Evolutionary conservation across 2,797 vertebrate genomes (phyloP), one percentile per base, ranked within the genome.

Genomic region (Sebastes jordani): DNA sequence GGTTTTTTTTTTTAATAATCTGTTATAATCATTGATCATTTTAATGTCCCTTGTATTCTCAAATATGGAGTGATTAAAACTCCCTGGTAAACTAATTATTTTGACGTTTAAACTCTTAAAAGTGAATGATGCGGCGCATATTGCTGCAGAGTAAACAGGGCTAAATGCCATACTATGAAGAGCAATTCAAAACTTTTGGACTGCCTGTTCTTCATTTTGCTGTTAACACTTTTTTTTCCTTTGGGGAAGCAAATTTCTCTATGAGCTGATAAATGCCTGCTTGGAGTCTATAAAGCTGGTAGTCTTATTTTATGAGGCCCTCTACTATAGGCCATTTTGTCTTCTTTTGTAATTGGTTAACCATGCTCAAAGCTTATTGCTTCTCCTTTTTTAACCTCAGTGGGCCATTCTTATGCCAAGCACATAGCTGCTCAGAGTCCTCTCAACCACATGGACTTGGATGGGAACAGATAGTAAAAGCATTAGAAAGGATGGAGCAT

Each of bases 271-370:
- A 72, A 81, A 91, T 87, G 76, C 32, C 70, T 68, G 67, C 79
- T 62, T 61, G 71, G 65, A 83, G 65, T 74, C 70, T 82, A 56
- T 87, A 81, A 86, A 87, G 79, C 38, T 81, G 63, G 74, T 71
- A 76, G 77, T 83, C 78, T 84, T 60, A 72, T 82, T 89, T 89
- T 88, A 87, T 76, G 82, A 86, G 74, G 75, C 74, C 29, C 63
- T 75, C 32, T 73, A 49, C 61, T 68, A 55, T 66, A 49, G 18
- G 46, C 46, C 18, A 74, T 67, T 83, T 91, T 87, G 85, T 92
- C 89, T 90, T 70, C 81, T 81, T 91, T 90, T 90, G 75, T 88
- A 90, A 92, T 87, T 87, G 87, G 78, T 86, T 90, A 89, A 91
- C 80, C 52, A 79, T 73, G 72, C 83, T 84, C 76, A 82, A 86